phyloP scores from a whole-genome alignment of 2,888 invertebrate species.

The Euphydryas editha region DNA sequence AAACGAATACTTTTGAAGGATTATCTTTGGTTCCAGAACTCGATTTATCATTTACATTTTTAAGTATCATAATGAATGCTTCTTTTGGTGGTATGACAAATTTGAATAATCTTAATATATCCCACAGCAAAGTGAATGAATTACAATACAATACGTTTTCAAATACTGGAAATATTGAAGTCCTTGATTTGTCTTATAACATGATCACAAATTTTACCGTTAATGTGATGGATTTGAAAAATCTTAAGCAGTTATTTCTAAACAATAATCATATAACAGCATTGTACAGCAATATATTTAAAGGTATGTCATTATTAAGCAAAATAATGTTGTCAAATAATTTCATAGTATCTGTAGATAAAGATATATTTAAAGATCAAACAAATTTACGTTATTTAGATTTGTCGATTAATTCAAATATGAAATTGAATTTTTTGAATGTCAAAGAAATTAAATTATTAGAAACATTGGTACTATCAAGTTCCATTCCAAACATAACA shows the following conservation, averaged over 20 bases:
- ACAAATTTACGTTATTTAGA: slow-evolving; percentile 54
- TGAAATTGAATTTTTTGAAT: slow-evolving; percentile 47
- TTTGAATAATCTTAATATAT: slow-evolving; percentile 60
- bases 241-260: slow-evolving; percentile 52
- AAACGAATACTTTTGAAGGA: slow-evolving; percentile 59
- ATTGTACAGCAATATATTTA: slow-evolving; percentile 48
- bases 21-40: slow-evolving; percentile 57
- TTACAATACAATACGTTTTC: slow-evolving; percentile 60
- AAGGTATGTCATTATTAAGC: slow-evolving; percentile 48
- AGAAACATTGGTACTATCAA: slow-evolving; percentile 53
- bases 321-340: slow-evolving; percentile 56
- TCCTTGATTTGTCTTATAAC: slow-evolving; percentile 65
- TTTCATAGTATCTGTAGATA: slow-evolving; percentile 47
- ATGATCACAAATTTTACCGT: slow-evolving; percentile 53
- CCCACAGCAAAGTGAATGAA: slow-evolving; percentile 54
- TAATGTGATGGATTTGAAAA: slow-evolving; percentile 56
- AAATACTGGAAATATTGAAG: slow-evolving; percentile 54
- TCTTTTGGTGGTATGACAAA: slow-evolving; percentile 62
- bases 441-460: slow-evolving; percentile 48
- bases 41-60: slow-evolving; percentile 58
- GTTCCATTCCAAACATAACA: slow-evolving; percentile 46
- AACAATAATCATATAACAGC: slow-evolving; percentile 58
- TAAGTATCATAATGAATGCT: slow-evolving; percentile 56
- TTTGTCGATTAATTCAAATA: slow-evolving; percentile 59
- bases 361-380: slow-evolving; percentile 50